phyloP scores from a whole-genome alignment of 2,888 invertebrate genomes.

The Bombylius major region DNA sequence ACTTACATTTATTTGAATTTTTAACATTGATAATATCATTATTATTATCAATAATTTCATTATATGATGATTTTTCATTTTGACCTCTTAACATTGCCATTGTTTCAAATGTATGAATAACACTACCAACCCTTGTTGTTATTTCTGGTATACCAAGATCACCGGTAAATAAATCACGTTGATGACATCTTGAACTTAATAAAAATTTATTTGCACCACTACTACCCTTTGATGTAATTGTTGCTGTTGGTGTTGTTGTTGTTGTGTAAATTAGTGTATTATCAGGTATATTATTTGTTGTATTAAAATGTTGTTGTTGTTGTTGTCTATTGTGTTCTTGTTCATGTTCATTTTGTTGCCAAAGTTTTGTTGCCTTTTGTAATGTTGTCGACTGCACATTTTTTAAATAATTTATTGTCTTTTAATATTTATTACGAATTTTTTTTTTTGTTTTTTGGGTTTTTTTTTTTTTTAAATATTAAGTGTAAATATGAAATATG shows the following conservation, averaged over 20 bases:
- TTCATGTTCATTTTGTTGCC: slow-evolving; percentile 5
- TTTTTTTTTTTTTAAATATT: too few relatives aligned
- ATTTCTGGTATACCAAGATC: slow-evolving; percentile 36
- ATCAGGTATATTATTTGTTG: too few relatives aligned
- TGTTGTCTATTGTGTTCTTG: slow-evolving; percentile 1
- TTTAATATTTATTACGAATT: too few relatives aligned
- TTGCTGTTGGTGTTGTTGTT: slow-evolving; percentile 3
- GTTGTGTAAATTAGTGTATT: neutral
- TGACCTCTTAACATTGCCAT: slow-evolving; percentile 29
- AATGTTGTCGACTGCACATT: slow-evolving; percentile 21
- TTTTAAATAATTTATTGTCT: neutral
- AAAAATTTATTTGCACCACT: slow-evolving; percentile 23
- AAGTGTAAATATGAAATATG: too few relatives aligned
- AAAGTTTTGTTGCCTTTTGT: slow-evolving; percentile 13
- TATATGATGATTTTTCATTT: slow-evolving; percentile 12
- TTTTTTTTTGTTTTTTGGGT: too few relatives aligned
- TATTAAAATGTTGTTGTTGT: neutral
- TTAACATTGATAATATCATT: neutral
- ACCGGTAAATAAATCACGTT: slow-evolving; percentile 34
- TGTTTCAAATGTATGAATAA: slow-evolving; percentile 35
- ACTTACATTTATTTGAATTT: neutral
- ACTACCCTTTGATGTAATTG: slow-evolving; percentile 8
- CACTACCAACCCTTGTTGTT: slow-evolving; percentile 33
- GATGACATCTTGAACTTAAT: slow-evolving; percentile 30
- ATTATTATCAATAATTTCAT: neutral